These are phyloP conservation scores for Cheilosia vernalis DNA, from an alignment of 2,888 invertebrate genomes.

Conservation along the genomic window DNA sequence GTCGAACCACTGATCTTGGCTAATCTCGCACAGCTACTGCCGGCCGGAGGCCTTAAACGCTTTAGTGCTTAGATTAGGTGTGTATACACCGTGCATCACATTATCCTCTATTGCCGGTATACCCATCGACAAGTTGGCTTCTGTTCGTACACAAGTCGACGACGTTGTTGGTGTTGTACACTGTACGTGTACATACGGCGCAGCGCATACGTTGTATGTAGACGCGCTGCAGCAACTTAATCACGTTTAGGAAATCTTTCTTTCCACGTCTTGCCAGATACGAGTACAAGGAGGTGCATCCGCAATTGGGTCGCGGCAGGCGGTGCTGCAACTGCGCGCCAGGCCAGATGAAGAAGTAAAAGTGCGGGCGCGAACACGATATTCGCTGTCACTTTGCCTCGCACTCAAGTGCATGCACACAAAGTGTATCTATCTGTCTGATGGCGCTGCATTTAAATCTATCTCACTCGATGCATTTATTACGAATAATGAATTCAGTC, in stretches of 20 bases:
- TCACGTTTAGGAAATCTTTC: conserved; percentile 53
- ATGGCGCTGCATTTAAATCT: conserved; percentile 32
- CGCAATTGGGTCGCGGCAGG: conserved; percentile 38
- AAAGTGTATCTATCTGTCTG: conserved; percentile 24
- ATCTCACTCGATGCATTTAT: conserved; percentile 48
- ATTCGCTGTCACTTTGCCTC: conserved; percentile 32
- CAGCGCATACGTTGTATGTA: conserved; percentile 1
- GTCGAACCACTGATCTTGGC: conserved; percentile 65
- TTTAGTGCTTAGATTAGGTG: conserved; percentile 51
- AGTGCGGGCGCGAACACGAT: conserved; percentile 42
- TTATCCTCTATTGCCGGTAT: conserved; percentile 46
- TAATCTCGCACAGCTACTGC: conserved; percentile 58
- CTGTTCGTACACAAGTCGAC: conserved; percentile 39
- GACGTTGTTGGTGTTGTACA: no score
- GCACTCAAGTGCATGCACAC: conserved; percentile 50
- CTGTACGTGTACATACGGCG: neutral
- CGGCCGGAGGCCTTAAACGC: conserved; percentile 37
- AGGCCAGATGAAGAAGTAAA: conserved; percentile 45
- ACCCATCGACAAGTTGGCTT: conserved; percentile 44
- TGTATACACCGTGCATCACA: conserved; percentile 31
- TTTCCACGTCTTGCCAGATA: conserved; percentile 13
- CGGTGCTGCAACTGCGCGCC: neutral
- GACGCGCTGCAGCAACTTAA: conserved; percentile 51
- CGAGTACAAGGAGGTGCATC: conserved; percentile 20
- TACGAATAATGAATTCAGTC: conserved; percentile 51